A percentile compares a stretch with the other conserved stretches of the same genome.
phyloP scores from a whole-genome alignment of 2,113 vertebrate species.

The Cyphomyrus plagiostoma region DNA sequence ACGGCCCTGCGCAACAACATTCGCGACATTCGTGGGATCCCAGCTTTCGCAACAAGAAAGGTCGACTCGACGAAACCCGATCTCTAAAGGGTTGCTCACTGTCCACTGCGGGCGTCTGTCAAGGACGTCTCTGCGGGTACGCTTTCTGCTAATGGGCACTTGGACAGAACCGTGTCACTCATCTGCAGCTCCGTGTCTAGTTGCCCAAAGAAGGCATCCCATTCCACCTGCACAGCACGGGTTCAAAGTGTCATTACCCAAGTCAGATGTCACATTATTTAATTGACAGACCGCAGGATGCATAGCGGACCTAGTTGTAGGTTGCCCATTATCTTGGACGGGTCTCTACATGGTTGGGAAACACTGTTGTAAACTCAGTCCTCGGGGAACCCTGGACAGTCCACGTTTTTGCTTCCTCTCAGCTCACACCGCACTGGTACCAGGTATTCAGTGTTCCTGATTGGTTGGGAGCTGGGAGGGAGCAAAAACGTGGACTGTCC shows the following conservation, averaged over 20 bases:
- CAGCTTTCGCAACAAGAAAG: background rate
- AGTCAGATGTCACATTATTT: background rate
- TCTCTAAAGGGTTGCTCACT: slow-evolving; percentile 35
- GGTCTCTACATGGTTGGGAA: too few species aligned
- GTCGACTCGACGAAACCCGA: background rate
- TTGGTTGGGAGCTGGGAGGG: too few species aligned
- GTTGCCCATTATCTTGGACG: background rate
- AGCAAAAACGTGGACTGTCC: too few species aligned
- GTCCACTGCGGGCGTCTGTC: slow-evolving; percentile 42
- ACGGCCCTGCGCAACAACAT: slow-evolving; percentile 38
- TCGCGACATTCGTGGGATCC: background rate
- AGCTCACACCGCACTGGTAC: too few species aligned
- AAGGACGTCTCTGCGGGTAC: slow-evolving; percentile 40
- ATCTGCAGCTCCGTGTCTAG: slow-evolving; percentile 46
- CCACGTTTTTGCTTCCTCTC: too few species aligned
- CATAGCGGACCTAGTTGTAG: background rate
- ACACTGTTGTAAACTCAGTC: too few species aligned
- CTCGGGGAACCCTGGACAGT: too few species aligned
- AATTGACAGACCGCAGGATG: background rate
- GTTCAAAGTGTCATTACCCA: background rate
- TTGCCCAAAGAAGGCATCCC: slow-evolving; percentile 56
- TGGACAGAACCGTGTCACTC: slow-evolving; percentile 35
- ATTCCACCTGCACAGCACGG: slow-evolving; percentile 41
- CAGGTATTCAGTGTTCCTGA: too few species aligned
- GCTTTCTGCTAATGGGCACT: slow-evolving; percentile 10